Base-by-base conservation (phyloP, 2,797 vertebrate genomes). In the Rhincodon typus region DNA sequence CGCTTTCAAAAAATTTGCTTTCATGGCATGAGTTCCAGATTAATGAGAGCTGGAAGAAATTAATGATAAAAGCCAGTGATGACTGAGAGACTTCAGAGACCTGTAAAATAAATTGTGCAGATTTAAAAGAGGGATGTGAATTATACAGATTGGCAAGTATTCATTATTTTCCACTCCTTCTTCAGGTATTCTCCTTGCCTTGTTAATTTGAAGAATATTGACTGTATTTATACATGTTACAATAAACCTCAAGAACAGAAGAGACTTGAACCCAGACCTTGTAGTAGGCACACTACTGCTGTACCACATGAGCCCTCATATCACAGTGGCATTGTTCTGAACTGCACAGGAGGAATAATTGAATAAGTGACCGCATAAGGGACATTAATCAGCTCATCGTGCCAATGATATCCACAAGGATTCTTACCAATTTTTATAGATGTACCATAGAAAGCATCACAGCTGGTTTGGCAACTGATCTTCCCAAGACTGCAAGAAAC, bases 1-100 rank as follows among this genome's bases (percentile, higher is more conserved):
- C 27, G 12, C 50, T 90, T 90, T 90, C 27, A 90, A 90, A 27
- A 90, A 62, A 90, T 90, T 62, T 90, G 50, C 27, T 90, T 90
- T 62, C 25, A 62, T 90, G 87, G 30, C 87, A 90, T 90, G 53
- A 62, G 19, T 62, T 90, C 13, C 50, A 90, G 87, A 90, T 90
- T 27, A 19, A 90, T 62, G 87, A 62, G 87, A 84, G 42, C 38
- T 46, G 82, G 46, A 84, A 42, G 21, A 84, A 84, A 23, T 46
- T 46, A 25, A 42, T 46, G 38, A 42, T 84, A 84, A 84, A 84
- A 84, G 42, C 38, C 23, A 46, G 21, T 84, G 42, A 84, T 84
- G 82, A 46, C 38, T 84, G 38, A 46, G 21, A 84, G 42, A 25
- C 42, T 7, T 84, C 82, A 84, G 42, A 84, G 42, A 84, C 6